Percentiles rank a stretch among this genome's conserved stretches.
Conservation (phyloP, 2,797 vertebrate genomes). For the Hoplostethus mediterraneus region DNA sequence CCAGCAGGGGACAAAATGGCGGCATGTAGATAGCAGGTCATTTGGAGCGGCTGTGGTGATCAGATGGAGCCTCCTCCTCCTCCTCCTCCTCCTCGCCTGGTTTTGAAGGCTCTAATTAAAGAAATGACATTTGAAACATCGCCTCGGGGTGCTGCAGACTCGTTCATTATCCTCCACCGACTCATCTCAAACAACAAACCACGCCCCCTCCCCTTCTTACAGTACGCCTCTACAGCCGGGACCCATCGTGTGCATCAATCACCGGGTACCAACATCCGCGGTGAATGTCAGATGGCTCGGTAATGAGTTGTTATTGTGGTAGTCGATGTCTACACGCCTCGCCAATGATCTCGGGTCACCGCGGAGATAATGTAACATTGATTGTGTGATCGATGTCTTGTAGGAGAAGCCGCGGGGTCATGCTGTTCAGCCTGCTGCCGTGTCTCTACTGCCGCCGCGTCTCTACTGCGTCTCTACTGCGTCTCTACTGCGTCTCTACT, state of each 20-base stretch:
- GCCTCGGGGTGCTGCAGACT: conserved; percentile 5
- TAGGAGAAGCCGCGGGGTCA: background rate
- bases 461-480: background rate
- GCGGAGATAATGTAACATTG: conserved; percentile 46
- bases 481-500: background rate
- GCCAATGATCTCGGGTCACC: conserved; percentile 31
- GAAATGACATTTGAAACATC: conserved; percentile 44
- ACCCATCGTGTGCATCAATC: conserved; percentile 26
- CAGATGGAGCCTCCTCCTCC: background rate
- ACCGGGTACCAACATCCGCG: background rate
- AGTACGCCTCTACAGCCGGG: background rate
- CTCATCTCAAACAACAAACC: background rate
- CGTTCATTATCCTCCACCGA: background rate
- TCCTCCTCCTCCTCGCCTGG: conserved; percentile 1
- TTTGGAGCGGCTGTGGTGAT: conserved; percentile 21
- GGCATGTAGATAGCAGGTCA: background rate
- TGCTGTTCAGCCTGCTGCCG: background rate
- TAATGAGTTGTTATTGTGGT: conserved; percentile 47
- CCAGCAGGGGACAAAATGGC: background rate
- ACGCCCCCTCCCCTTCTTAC: background rate
- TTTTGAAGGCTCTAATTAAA: conserved; percentile 43
- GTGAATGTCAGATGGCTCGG: conserved; percentile 24
- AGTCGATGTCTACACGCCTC: conserved; percentile 21
- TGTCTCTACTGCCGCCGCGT: background rate
- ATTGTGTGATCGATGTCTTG: conserved; percentile 47